Evolutionary conservation across 2,797 vertebrate species (phyloP).

Genomic region (Pogonophryne albipinna): DNA sequence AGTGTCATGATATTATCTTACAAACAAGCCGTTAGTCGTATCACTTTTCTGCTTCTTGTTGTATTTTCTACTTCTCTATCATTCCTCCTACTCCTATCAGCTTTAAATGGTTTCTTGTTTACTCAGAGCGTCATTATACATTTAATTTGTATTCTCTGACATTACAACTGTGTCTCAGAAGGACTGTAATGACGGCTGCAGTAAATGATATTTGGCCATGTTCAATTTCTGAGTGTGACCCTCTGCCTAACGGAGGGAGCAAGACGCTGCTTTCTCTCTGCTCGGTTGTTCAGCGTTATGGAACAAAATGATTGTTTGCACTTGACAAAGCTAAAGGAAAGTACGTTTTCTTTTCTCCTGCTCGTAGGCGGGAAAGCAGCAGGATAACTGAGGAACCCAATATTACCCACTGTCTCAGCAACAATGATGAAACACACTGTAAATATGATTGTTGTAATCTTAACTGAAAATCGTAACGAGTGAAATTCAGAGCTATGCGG

Average conservation of each 20-base stretch:
- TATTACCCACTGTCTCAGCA: conserved; percentile 43
- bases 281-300: conserved; percentile 42
- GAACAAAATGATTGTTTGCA: conserved; percentile 68
- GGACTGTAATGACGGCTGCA: conserved; percentile 42
- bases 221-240: conserved; percentile 56
- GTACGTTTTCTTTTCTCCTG: conserved; percentile 2
- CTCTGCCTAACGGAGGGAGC: conserved; percentile 52
- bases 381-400: conserved; percentile 24
- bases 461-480: conserved; percentile 50
- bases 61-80: not conserved
- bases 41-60: not conserved
- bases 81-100: not conserved
- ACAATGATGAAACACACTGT: conserved; percentile 63
- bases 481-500: conserved; percentile 55
- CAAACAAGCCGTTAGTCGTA: not conserved
- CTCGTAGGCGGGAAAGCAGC: conserved; percentile 32
- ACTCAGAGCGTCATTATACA: not conserved
- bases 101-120: not conserved
- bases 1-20: not conserved
- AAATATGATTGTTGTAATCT: conserved; percentile 55
- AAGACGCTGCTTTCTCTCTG: conserved; percentile 42
- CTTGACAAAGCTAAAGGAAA: conserved; percentile 49
- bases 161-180: conserved; percentile 32
- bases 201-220: conserved; percentile 59
- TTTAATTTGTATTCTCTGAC: conserved; percentile 9